phyloP scores from a whole-genome alignment of 2,888 invertebrate genomes.

The Drosophila stalkeri region DNA sequence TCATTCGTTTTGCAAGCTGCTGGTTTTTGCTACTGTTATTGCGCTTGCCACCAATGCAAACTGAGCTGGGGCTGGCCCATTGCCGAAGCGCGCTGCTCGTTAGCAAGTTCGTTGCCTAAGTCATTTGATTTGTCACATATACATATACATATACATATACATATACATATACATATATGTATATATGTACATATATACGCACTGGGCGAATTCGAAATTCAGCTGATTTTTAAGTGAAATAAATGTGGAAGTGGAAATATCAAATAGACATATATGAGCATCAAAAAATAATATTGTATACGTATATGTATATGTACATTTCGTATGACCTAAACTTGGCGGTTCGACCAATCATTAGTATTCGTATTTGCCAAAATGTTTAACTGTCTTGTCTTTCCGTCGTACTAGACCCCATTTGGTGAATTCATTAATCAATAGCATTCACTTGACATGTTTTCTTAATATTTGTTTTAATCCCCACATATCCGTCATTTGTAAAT shows the following conservation, averaged over 20 bases:
- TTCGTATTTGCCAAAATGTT: not conserved
- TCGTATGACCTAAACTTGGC: not conserved
- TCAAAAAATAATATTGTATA: not conserved
- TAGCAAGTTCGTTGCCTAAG: slow-evolving; percentile 65
- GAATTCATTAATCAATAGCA: not conserved
- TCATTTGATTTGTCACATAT: slow-evolving; percentile 49
- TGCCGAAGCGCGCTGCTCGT: slow-evolving; percentile 22
- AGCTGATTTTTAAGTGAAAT: slow-evolving; percentile 6
- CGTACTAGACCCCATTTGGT: not conserved
- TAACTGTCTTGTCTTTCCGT: not conserved
- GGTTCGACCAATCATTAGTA: not conserved
- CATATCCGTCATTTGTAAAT: too few relatives aligned
- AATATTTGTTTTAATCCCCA: too few relatives aligned
- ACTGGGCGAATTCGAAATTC: slow-evolving; percentile 2
- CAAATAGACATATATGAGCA: not conserved
- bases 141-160: too few relatives aligned
- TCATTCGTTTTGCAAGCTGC: slow-evolving; percentile 24
- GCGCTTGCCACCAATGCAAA: slow-evolving; percentile 28
- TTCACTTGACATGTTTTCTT: not conserved
- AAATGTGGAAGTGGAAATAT: not conserved
- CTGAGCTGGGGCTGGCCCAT: slow-evolving; percentile 23
- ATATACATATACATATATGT: too few relatives aligned
- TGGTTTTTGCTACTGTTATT: slow-evolving; percentile 20
- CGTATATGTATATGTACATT: not conserved
- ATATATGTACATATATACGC: too few relatives aligned